phyloP scores from a whole-genome alignment of 1,140 invertebrate species.

The Berghia stephanieae region DNA sequence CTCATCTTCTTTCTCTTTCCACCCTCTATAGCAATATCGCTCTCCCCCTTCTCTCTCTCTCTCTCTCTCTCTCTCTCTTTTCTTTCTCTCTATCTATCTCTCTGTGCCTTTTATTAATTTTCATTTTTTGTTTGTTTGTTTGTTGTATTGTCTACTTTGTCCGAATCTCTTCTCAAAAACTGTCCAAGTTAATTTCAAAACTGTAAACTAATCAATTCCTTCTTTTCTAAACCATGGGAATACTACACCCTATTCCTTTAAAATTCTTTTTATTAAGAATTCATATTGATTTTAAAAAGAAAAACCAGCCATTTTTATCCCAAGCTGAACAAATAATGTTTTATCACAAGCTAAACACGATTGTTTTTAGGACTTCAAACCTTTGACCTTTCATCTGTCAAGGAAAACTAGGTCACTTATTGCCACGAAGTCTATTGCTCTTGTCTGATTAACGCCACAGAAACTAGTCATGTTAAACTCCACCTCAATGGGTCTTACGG shows the following conservation, averaged over 20 bases:
- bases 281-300: background rate
- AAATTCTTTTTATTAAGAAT: background rate
- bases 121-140: background rate
- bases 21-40: too few relatives aligned
- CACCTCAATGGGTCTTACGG: too few relatives aligned
- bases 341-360: too few relatives aligned
- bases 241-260: background rate
- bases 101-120: background rate
- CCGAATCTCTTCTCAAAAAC: background rate
- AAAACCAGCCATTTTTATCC: slow-evolving; percentile 39
- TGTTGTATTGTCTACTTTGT: background rate
- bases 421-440: too few relatives aligned
- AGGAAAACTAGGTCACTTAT: too few relatives aligned
- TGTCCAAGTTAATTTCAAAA: background rate
- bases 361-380: too few relatives aligned
- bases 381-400: too few relatives aligned
- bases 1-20: too few relatives aligned
- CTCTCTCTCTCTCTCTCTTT: background rate
- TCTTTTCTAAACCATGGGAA: background rate
- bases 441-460: too few relatives aligned
- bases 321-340: slow-evolving; percentile 46
- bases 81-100: background rate
- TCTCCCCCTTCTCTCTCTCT: too few relatives aligned
- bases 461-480: too few relatives aligned
- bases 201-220: background rate